phyloP scores from a whole-genome alignment of 1,140 invertebrate species.

The Diplogasteroides magnus region DNA sequence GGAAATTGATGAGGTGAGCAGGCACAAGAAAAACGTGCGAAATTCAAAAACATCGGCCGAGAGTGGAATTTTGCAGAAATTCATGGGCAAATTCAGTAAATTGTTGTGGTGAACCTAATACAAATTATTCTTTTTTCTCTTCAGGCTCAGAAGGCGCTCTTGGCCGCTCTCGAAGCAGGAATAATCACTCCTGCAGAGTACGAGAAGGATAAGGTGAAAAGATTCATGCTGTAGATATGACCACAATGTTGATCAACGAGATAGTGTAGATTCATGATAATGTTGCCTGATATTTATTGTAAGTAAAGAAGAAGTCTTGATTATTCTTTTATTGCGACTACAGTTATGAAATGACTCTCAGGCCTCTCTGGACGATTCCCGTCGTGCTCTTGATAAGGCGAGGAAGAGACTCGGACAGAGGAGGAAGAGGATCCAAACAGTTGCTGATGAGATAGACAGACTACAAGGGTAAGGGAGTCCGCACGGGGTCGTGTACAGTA shows the following conservation, averaged over 20 bases:
- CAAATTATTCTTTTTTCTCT: background rate
- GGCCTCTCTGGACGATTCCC: too few relatives aligned
- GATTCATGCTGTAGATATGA: too few relatives aligned
- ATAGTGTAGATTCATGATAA: too few relatives aligned
- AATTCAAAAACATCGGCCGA: too few relatives aligned
- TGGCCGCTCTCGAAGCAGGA: constrained; percentile 9
- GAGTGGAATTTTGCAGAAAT: too few relatives aligned
- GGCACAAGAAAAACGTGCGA: background rate
- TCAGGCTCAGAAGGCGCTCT: background rate
- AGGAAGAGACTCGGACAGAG: constrained; percentile 20
- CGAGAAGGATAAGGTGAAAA: constrained; percentile 1
- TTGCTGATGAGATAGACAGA: constrained; percentile 8
- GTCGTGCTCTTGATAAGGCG: background rate
- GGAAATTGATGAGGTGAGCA: constrained; percentile 4
- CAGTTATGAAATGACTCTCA: too few relatives aligned
- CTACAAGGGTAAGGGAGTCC: constrained; percentile 5
- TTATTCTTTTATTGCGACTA: too few relatives aligned
- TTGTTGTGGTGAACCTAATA: too few relatives aligned
- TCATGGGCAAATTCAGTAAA: too few relatives aligned
- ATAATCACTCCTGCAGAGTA: constrained; percentile 9
- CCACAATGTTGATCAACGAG: too few relatives aligned
- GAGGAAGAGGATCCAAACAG: constrained; percentile 11
- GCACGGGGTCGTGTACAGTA: background rate
- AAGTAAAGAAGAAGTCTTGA: too few relatives aligned
- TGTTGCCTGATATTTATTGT: too few relatives aligned